Conservation (phyloP, 2,797 vertebrate species). For the Cuculus canorus region DNA sequence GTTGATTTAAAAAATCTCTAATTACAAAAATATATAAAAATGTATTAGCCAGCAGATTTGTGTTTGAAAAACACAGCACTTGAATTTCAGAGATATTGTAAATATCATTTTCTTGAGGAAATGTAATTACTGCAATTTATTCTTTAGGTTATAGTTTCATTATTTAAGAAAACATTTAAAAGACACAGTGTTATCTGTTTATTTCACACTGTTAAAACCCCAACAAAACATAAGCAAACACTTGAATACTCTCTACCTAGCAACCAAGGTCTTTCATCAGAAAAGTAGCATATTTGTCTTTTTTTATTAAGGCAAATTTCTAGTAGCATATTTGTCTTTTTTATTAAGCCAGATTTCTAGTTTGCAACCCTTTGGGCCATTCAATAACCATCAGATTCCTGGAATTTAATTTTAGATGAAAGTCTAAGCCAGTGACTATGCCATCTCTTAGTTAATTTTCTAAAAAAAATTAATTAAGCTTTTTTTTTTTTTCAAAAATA, state of each 20-base stretch:
- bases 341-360: not conserved
- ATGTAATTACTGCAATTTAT: conserved; percentile 21
- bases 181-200: conserved; percentile 5
- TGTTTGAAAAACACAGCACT: not conserved
- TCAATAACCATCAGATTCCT: not conserved
- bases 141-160: conserved; percentile 2
- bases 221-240: conserved; percentile 29
- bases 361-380: not conserved
- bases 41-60: not conserved
- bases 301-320: not conserved
- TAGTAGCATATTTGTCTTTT: not conserved
- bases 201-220: conserved; percentile 21
- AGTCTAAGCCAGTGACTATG: not conserved
- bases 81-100: not conserved
- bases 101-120: not conserved
- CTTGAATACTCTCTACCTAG: conserved; percentile 67
- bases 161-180: conserved; percentile 32
- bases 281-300: not conserved
- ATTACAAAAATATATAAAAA: not conserved
- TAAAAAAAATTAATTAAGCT: not conserved
- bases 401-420: not conserved
- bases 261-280: conserved; percentile 72
- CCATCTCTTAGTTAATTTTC: not conserved
- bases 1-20: not conserved
- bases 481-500: not conserved